Evolutionary conservation across 2,113 vertebrate genomes (phyloP), one percentile per base, ranked within the genome.

Genomic region (Tetrax tetrax): DNA sequence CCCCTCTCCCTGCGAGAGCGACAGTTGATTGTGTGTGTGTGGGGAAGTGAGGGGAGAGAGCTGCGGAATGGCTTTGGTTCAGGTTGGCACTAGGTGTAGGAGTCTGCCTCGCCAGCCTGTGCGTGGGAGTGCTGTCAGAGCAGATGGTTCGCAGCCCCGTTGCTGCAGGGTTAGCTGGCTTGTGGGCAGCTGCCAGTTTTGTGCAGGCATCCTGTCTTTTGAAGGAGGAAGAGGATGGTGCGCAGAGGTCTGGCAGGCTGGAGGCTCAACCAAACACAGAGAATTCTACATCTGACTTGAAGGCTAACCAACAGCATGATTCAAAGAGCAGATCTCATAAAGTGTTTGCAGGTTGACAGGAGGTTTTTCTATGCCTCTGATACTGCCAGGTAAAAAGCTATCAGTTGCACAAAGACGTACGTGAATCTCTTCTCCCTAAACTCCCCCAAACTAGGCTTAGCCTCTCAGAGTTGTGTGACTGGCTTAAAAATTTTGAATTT

Each of bases 161-260:
- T 27, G 89, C 75, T 7, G 56, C 70, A 6, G 84, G 76, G 45
- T 43, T 56, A 38, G 71, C 31, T 0, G 3, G 54, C 75, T 78
- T 3, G 0, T 6, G 31, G 53, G 43, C 12, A 20, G 35, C 56
- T 54, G 81, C 48, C 4, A 4, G 27, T 2, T 28, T 3, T 43
- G n/a, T 13, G 61, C 48, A 1, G 38, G 51, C 47, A 27, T 33
- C 14, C 14, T 63, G 71, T 21, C 35, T 61, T 31, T 18, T 4
- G n/a, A 35, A n/a, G 71, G 31, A 51, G 78, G 69, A 43, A 43
- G 41, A 74, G 38, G 45, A 31, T 1, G 12, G 14, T 8, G 31
- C 0, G 0, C 0, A n/a, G n/a, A n/a, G 4, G 5, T 4, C 13
- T 6, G 38, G 66, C 59, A 38, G 54, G 27, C 45, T 20, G 25